Conservation (phyloP, 2,888 invertebrate genomes). For the Drosophila greeni region DNA sequence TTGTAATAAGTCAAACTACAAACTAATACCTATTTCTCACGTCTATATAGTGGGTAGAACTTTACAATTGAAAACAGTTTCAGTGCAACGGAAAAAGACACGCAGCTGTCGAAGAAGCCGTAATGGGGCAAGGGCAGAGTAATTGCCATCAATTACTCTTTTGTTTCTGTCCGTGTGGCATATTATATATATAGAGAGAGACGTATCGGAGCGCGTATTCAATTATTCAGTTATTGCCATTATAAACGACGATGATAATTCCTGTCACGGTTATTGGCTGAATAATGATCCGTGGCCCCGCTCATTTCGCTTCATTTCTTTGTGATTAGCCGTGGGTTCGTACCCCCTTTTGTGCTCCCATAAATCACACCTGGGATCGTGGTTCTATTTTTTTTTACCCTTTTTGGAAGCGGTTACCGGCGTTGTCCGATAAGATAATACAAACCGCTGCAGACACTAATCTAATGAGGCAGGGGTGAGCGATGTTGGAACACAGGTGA, state of each 20-base stretch:
- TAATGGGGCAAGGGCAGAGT: conserved; percentile 22
- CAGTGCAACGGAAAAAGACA: conserved; percentile 11
- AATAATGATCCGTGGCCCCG: conserved; percentile 45
- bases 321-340: conserved; percentile 8
- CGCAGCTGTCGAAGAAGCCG: conserved; percentile 36
- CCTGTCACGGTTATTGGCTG: conserved; percentile 45
- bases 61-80: neutral
- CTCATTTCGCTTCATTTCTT: conserved; percentile 12
- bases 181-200: neutral
- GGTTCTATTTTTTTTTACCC: neutral
- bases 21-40: no score
- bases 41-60: neutral
- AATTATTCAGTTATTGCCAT: conserved; percentile 36
- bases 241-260: conserved; percentile 51
- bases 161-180: conserved; percentile 20
- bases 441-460: conserved; percentile 8
- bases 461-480: neutral
- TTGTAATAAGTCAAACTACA: neutral
- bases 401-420: neutral
- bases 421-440: conserved; percentile 24
- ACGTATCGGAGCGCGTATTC: conserved; percentile 31
- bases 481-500: conserved; percentile 29
- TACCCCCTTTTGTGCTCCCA: neutral
- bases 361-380: conserved; percentile 21
- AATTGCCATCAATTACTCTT: conserved; percentile 41